A percentile compares a stretch with the other conserved stretches of the same genome.
Evolutionary conservation across 23 tunicate species (phyloP).

Genomic region (Halocynthia aurantium): DNA sequence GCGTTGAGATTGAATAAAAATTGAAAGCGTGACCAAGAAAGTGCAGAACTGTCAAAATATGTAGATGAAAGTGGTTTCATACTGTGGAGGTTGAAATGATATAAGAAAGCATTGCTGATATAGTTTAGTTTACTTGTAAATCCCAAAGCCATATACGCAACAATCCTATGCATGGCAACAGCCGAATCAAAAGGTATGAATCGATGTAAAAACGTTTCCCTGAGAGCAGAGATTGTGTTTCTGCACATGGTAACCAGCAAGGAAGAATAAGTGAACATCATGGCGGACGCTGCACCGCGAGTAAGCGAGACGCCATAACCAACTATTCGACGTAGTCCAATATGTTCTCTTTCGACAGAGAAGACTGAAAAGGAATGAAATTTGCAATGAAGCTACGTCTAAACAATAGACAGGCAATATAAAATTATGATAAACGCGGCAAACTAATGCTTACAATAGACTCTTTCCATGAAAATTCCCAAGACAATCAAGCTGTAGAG

Average conservation of each 20-base stretch:
- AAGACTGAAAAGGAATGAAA: slow-evolving; percentile 19
- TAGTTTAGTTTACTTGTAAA: slow-evolving; percentile 43
- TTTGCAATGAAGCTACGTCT: too few species aligned
- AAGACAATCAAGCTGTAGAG: slow-evolving; percentile 50
- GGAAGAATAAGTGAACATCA: slow-evolving; percentile 88
- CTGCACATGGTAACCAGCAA: slow-evolving; percentile 79
- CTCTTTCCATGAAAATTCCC: slow-evolving; percentile 63
- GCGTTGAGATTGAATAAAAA: slow-evolving; percentile 84
- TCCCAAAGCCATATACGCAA: slow-evolving; percentile 73
- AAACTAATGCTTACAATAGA: slow-evolving; percentile 46
- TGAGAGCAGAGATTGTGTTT: slow-evolving; percentile 69
- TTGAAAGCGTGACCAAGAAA: slow-evolving; percentile 72
- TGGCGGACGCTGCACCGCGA: slow-evolving; percentile 79
- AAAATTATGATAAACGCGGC: too few species aligned
- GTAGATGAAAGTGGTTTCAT: not conserved
- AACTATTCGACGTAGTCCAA: slow-evolving; percentile 49
- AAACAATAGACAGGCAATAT: too few species aligned
- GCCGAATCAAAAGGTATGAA: slow-evolving; percentile 90
- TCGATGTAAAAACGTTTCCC: slow-evolving; percentile 84
- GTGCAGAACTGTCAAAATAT: slow-evolving; percentile 49
- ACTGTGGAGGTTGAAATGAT: not conserved
- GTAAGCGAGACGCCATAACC: slow-evolving; percentile 57
- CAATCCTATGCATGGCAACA: slow-evolving; percentile 54
- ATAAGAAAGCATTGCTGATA: not conserved
- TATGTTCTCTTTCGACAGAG: slow-evolving; percentile 75